These are phyloP conservation scores for Drosophila pectinifera DNA, from an alignment of 1,140 invertebrate genomes.

Conservation along the genomic window DNA sequence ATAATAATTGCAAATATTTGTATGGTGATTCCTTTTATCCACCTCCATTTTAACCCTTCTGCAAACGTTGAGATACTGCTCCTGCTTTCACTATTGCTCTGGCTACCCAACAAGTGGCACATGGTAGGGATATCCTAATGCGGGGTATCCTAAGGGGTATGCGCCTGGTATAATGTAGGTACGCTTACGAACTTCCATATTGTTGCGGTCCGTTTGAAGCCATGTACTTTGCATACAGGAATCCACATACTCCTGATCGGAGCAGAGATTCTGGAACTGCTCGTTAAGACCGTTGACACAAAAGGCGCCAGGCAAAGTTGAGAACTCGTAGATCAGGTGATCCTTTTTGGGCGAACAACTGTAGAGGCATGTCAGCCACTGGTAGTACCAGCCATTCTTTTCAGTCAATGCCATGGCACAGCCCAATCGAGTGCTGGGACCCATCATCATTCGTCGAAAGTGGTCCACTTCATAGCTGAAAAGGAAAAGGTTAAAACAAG, in stretches of 20 bases:
- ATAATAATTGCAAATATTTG: too few species aligned
- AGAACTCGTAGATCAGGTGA: not conserved
- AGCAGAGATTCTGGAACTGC: not conserved
- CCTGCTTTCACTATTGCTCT: too few species aligned
- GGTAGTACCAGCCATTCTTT: not conserved
- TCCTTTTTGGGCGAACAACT: conserved; percentile 1
- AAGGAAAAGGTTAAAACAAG: not conserved
- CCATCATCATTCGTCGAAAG: conserved; percentile 10
- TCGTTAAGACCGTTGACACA: not conserved
- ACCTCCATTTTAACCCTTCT: too few species aligned
- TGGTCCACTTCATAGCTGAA: conserved; percentile 2
- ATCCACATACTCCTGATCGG: not conserved
- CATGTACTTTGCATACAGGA: not conserved
- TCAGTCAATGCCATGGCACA: conserved; percentile 2
- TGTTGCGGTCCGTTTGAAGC: too few species aligned
- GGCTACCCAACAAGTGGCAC: too few species aligned
- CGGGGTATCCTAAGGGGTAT: too few species aligned
- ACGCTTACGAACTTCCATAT: too few species aligned
- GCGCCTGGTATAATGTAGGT: too few species aligned
- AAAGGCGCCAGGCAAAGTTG: not conserved
- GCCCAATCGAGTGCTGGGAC: not conserved
- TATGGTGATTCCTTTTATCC: too few species aligned
- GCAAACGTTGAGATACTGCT: too few species aligned
- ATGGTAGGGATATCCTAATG: too few species aligned
- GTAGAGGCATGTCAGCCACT: conserved; percentile 6